Percentiles rank a stretch among this genome's conserved stretches.
Evolutionary conservation across 2,888 invertebrate species (phyloP).

Genomic region (Sclerodermus sp.): DNA sequence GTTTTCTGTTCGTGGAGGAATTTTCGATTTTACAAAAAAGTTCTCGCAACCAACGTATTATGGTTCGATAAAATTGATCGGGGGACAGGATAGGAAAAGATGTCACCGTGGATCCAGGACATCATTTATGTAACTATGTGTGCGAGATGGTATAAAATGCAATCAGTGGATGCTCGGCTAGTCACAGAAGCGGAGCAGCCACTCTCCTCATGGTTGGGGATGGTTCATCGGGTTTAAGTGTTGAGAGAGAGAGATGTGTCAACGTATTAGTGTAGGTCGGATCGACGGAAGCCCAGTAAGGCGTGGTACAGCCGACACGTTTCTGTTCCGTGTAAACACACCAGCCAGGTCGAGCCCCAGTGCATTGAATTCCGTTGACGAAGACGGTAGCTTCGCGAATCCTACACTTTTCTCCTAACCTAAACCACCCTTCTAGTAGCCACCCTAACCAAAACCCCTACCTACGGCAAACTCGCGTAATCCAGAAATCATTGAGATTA

Average conservation of each 20-base stretch:
- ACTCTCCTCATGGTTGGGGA: constrained; percentile 18
- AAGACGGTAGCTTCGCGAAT: constrained; percentile 18
- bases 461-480: no score
- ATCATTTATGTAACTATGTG: no score
- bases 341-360: constrained; percentile 27
- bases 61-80: no score
- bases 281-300: constrained; percentile 36
- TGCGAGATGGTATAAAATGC: not conserved
- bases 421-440: no score
- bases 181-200: constrained; percentile 32
- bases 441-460: no score
- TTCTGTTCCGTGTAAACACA: constrained; percentile 34
- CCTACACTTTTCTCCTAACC: not conserved
- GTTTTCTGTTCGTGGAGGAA: no score
- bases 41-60: no score
- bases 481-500: no score
- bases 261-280: constrained; percentile 24
- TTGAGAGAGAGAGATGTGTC: constrained; percentile 7
- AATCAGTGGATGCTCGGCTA: constrained; percentile 23
- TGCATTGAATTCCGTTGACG: constrained; percentile 29
- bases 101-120: no score
- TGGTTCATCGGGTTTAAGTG: constrained; percentile 19
- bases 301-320: constrained; percentile 31
- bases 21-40: no score
- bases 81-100: no score